Percentiles rank a stretch among this genome's conserved stretches.
phyloP scores from a whole-genome alignment of 2,797 vertebrate genomes.

The Crotalus adamanteus region DNA sequence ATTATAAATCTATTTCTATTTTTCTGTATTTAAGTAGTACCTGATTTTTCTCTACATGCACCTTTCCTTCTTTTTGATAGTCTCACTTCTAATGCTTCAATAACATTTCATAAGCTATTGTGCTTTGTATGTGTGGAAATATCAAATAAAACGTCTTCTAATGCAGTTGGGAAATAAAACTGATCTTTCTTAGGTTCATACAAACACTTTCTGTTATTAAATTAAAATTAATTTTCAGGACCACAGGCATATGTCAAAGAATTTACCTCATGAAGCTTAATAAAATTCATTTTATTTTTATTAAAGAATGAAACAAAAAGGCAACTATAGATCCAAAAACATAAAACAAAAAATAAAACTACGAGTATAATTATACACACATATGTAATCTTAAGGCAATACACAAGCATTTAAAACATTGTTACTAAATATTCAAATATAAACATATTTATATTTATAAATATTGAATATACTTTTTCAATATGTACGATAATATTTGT shows the following conservation, averaged over 20 bases:
- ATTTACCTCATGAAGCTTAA: slow-evolving; percentile 10
- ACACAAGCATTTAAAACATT: neutral
- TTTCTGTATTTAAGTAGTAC: slow-evolving; percentile 37
- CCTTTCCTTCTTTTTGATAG: slow-evolving; percentile 48
- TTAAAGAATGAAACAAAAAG: neutral
- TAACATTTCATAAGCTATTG: slow-evolving; percentile 39
- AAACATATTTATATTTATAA: neutral
- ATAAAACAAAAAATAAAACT: neutral
- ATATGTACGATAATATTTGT: neutral
- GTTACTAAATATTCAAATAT: neutral
- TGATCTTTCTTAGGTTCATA: slow-evolving; percentile 23
- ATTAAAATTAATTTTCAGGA: slow-evolving; percentile 23
- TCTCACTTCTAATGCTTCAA: slow-evolving; percentile 33
- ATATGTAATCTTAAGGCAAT: neutral
- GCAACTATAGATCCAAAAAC: neutral
- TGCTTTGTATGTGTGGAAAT: slow-evolving; percentile 29
- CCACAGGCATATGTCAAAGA: slow-evolving; percentile 8
- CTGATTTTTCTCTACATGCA: slow-evolving; percentile 42
- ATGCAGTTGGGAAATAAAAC: slow-evolving; percentile 41
- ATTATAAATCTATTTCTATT: slow-evolving; percentile 50
- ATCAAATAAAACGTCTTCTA: slow-evolving; percentile 29
- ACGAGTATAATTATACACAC: neutral
- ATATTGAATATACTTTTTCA: neutral
- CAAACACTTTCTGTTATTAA: slow-evolving; percentile 8
- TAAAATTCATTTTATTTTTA: neutral